These are phyloP conservation scores for Emmelina monodactyla DNA, from an alignment of 2,888 invertebrate genomes.

Conservation along the genomic window DNA sequence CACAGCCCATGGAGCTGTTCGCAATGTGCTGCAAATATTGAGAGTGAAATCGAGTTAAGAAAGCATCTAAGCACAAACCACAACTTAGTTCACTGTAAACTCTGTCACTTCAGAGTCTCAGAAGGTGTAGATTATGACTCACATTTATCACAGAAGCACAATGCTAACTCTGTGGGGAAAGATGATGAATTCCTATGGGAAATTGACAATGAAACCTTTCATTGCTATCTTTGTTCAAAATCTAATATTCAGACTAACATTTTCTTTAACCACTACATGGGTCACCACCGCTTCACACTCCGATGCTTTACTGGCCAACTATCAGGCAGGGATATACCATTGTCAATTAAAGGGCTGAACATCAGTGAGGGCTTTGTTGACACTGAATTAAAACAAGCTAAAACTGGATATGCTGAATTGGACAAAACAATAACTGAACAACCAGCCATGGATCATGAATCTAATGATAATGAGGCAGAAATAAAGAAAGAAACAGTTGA, in stretches of 20 bases:
- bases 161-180: conserved; percentile 33
- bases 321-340: conserved; percentile 41
- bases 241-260: conserved; percentile 27
- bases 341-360: conserved; percentile 45
- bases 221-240: conserved; percentile 45
- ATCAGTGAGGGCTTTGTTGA: conserved; percentile 41
- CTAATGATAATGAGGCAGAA: conserved; percentile 16
- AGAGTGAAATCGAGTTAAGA: conserved; percentile 31
- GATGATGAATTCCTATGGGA: conserved; percentile 41
- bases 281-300: conserved; percentile 49
- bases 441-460: conserved; percentile 12
- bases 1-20: conserved; percentile 57
- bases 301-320: conserved; percentile 46
- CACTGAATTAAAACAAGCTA: conserved; percentile 32
- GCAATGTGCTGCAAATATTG: conserved; percentile 43
- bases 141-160: conserved; percentile 50
- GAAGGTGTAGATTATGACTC: conserved; percentile 41
- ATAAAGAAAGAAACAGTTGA: conserved; percentile 23
- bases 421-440: conserved; percentile 8
- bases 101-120: conserved; percentile 47
- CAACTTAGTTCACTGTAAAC: conserved; percentile 46
- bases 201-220: conserved; percentile 30
- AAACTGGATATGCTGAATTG: conserved; percentile 40
- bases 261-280: conserved; percentile 54
- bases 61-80: conserved; percentile 38